Percentiles rank a stretch among this genome's conserved stretches.
Conservation (phyloP, 2,113 vertebrate species). For the Myocastor coypus region DNA sequence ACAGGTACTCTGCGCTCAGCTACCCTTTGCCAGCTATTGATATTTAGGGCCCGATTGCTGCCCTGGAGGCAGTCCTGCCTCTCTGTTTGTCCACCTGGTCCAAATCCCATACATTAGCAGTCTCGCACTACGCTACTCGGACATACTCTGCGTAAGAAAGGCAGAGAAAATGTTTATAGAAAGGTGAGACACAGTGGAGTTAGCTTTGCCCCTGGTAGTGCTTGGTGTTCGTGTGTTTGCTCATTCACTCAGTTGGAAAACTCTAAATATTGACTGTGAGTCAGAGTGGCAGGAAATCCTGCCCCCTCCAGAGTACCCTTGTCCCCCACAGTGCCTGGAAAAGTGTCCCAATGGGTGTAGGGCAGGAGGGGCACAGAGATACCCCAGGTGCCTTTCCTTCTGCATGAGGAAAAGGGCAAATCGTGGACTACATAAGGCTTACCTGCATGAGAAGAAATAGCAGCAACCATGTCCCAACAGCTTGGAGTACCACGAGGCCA, state of each 20-base stretch:
- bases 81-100: background rate
- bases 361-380: fast-evolving
- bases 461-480: fast-evolving
- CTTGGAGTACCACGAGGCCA: background rate
- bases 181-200: background rate
- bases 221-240: background rate
- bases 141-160: background rate
- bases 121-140: background rate
- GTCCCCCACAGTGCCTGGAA: fast-evolving
- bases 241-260: background rate
- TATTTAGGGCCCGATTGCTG: background rate
- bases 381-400: background rate
- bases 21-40: background rate
- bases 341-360: too few species aligned
- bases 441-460: background rate
- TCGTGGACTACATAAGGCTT: fast-evolving
- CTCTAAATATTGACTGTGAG: background rate
- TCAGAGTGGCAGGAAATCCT: background rate
- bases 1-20: background rate
- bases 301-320: too few species aligned
- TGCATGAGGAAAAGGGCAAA: background rate
- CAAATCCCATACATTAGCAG: background rate
- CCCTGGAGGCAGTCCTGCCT: background rate
- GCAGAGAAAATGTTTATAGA: background rate
- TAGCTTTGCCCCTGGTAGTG: background rate